Evolutionary conservation across 2,888 invertebrate species (phyloP), one percentile per base, ranked within the genome.

Genomic region (Sclerodermus sp.): DNA sequence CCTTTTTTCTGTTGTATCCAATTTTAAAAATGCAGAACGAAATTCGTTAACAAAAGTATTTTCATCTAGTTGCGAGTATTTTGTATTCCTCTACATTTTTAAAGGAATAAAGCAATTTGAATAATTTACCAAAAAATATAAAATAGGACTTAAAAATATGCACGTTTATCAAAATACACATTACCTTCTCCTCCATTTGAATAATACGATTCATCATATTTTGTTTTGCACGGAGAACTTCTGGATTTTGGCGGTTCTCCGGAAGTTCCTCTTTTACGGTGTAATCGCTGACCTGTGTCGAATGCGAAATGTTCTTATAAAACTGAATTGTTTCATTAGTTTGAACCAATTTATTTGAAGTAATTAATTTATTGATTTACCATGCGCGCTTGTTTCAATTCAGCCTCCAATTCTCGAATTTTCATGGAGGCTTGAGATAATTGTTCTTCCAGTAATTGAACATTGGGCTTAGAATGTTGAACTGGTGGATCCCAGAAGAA

Each of bases 131-230:
- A 38, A 16, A 44, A 18, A 38, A 44, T 42, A 45, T 37, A 12
- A 49, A 17, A 36, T n/a, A n/a, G n/a, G n/a, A n/a, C n/a, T n/a
- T n/a, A n/a, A n/a, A n/a, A 17, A 5, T 42, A 29, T 30, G 9
- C 30, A 18, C 1, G 17, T 5, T 42, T 42, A 31, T 41, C 13
- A 16, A 41, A 29, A 12, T 2, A 30, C 23, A 12, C 13, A 8
- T 42, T 64, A 79, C 79, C 70, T 79, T 77, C 60, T 79, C 77
- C 9, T 74, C 77, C 58, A 77, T 74, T 62, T 76, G 75, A 49
- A 74, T 74, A 40, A 79, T 76, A 32, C 74, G 70, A 57, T 79
- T 78, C 61, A 76, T 71, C 66, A 77, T 73, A 40, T 78, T 76
- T 57, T 79, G 78, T 42, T 76, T 76, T n/a, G 75, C 75, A 34